A percentile compares a stretch with the other conserved stretches of the same genome.
phyloP scores from a whole-genome alignment of 2,113 vertebrate genomes.

The Heliornis fulica region DNA sequence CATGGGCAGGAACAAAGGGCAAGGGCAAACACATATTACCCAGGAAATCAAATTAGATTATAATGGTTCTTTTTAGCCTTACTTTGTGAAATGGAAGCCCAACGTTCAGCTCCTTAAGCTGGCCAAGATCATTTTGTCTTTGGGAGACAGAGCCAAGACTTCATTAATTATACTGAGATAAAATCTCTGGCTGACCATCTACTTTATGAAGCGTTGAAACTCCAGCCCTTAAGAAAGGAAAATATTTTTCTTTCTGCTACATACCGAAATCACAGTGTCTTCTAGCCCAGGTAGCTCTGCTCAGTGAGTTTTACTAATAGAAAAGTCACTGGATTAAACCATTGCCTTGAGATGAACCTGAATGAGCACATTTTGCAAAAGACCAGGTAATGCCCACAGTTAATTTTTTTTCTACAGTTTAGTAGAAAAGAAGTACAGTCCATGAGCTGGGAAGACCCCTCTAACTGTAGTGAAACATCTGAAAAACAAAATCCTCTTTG shows the following conservation, averaged over 20 bases:
- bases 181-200: background rate
- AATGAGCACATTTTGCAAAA: background rate
- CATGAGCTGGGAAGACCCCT: background rate
- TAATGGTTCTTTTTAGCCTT: background rate
- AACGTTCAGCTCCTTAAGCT: background rate
- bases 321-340: background rate
- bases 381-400: background rate
- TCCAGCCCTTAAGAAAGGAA: background rate
- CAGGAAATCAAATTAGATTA: background rate
- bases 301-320: background rate
- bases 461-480: background rate
- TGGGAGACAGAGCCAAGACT: background rate
- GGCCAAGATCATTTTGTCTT: background rate
- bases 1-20: background rate
- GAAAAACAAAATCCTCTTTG: background rate
- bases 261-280: background rate
- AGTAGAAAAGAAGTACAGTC: too few relatives aligned
- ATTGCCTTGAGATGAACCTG: background rate
- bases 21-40: background rate
- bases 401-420: background rate
- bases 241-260: background rate
- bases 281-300: background rate
- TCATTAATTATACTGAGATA: conserved; percentile 1
- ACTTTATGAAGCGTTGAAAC: conserved; percentile 15
- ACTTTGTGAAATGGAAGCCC: background rate